A percentile compares a stretch with the other conserved stretches of the same genome.
phyloP scores from a whole-genome alignment of 2,888 invertebrate species.

The Drosophila imparisetae region DNA sequence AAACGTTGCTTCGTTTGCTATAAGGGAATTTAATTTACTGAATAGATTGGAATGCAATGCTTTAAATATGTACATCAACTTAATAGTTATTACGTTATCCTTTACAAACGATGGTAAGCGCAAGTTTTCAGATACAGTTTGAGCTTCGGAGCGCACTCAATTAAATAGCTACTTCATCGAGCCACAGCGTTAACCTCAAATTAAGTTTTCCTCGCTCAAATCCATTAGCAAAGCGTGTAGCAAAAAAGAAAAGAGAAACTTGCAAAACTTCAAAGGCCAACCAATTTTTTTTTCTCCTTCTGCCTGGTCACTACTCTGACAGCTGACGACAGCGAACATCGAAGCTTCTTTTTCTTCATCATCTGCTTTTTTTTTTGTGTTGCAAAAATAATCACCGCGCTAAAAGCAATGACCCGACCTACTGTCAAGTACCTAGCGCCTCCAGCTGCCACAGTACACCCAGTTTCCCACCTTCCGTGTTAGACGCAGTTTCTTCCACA shows the following conservation, averaged over 20 bases:
- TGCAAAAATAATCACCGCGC: constrained; percentile 65
- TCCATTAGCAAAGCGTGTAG: constrained; percentile 51
- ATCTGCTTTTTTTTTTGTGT: constrained; percentile 8
- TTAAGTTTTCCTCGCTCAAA: constrained; percentile 58
- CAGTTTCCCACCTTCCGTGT: neutral
- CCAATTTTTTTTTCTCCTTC: constrained; percentile 19
- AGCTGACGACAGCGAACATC: constrained; percentile 57
- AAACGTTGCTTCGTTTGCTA: neutral
- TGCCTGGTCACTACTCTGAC: constrained; percentile 58
- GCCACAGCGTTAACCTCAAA: constrained; percentile 45
- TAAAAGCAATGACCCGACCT: constrained; percentile 72
- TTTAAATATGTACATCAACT: neutral
- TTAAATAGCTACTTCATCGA: constrained; percentile 45
- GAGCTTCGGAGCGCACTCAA: constrained; percentile 29
- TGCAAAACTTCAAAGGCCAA: constrained; percentile 60
- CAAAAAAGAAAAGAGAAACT: constrained; percentile 2
- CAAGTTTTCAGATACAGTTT: neutral
- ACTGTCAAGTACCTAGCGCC: constrained; percentile 25
- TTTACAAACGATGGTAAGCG: neutral
- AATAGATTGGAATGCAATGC: neutral
- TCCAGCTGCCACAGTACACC: neutral
- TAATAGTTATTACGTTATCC: neutral
- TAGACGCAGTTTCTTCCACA: constrained; percentile 45
- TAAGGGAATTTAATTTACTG: neutral
- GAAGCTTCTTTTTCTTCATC: constrained; percentile 27